Evolutionary conservation across 2,888 invertebrate species (phyloP), one percentile per base, ranked within the genome.

Genomic region (Lymantria dispar): DNA sequence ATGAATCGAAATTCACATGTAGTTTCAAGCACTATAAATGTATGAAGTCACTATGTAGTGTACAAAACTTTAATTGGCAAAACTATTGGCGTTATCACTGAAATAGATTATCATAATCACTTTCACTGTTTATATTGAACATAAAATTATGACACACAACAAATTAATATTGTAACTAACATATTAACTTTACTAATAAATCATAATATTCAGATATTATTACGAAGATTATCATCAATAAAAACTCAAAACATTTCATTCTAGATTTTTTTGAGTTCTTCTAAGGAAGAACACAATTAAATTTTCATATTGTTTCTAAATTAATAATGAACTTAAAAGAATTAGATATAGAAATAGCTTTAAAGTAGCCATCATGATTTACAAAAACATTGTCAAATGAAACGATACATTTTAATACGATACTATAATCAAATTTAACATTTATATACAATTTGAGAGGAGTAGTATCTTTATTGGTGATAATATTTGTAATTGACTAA

Each of bases 11-110:
- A 48, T 42, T 50, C 70, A 72, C 68, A 43, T 56, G 73, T 79
- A 81, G 76, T 59, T 56, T 54, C 60, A 64, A 69, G 76, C 79
- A 80, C 81, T 62, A 59, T 64, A 56, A 61, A 63, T 76, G 73
- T 73, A 65, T 70, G 56, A 68, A 66, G 62, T 71, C 79, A 80
- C 80, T 45, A 55, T 48, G 70, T 76, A 74, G 79, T 58, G 56
- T 64, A 58, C 47, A 58, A 53, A 60, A 56, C 49, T 39, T 60
- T 45, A 42, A 60, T 60, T 52, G 50, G 58, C 50, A 48, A 45
- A 53, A 46, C 43, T 54, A 76, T 71, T 75, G 76, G 76, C 72
- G 60, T 62, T 62, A 49, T 64, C 72, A 75, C 72, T 58, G 48
- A 46, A 57, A 56, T 70, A 72, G 64, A 59, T 58, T 15, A 56